Evolutionary conservation across 1,140 invertebrate genomes (phyloP), one percentile per base, ranked within the genome.

Genomic region (Bombus turneri): DNA sequence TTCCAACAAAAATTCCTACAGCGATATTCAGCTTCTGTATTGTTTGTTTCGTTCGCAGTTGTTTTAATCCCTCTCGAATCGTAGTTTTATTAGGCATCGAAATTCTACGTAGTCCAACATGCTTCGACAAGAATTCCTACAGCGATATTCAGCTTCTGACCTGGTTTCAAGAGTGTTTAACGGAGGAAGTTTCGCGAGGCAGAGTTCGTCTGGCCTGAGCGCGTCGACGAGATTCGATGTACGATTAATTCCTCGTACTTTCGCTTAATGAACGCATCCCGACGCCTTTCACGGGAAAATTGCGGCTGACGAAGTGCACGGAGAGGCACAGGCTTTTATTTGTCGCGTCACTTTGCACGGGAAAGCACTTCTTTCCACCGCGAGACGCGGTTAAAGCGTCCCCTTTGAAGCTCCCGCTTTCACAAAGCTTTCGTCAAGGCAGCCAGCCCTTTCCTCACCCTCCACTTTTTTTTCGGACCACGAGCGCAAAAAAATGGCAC

Each of bases 341-440:
- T 47, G 64, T 69, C 64, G 59, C 82, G 62, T 83, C 82, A 64
- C 82, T 77, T 83, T 77, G 82, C 82, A 31, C 81, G 39, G 39
- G 34, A 74, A 57, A 69, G 47, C 62, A 53, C 72, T 76, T 37
- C 72, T 76, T 77, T 78, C 62, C 64, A 9, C n/a, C 41, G 64
- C 72, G 43, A 77, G 82, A 69, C 73, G 34, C 82, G 82, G 64
- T 83, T 83, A 78, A 83, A 83, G 64, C 74, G 47, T 78, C 28
- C 39, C 74, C 34, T 77, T 83, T 83, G 64, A 69, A 59, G 64
- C 41, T n/a, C 1, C n/a, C 28, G 59, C 59, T 28, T 13, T 9
- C n/a, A 78, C 82, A 83, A 83, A 83, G 82, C 81, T 47, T 75
- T 83, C 78, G 74, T 25, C 41, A 78, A 57, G 64, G 34, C 59